These are phyloP conservation scores for Tenthredo livida DNA, from an alignment of 2,888 invertebrate species.

Conservation along the genomic window DNA sequence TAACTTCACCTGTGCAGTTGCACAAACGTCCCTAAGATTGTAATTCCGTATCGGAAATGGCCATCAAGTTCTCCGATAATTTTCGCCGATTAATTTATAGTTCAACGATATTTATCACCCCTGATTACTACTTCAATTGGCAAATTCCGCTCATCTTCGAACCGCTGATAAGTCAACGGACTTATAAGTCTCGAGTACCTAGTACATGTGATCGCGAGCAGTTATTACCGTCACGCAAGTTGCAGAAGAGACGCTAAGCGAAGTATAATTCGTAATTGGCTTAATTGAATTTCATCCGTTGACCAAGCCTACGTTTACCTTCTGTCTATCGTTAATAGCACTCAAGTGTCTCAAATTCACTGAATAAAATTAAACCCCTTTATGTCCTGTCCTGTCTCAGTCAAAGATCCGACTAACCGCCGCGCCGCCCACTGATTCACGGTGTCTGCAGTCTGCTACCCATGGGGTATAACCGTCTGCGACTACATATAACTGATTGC, in stretches of 20 bases:
- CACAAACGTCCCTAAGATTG: background rate
- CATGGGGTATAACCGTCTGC: constrained; percentile 14
- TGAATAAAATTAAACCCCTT: constrained; percentile 45
- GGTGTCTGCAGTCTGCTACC: constrained; percentile 8
- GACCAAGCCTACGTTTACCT: constrained; percentile 41
- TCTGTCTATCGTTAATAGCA: constrained; percentile 46
- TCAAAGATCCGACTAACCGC: background rate
- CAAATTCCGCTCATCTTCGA: constrained; percentile 12
- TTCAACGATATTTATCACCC: background rate
- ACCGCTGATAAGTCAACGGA: constrained; percentile 40
- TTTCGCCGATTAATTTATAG: background rate
- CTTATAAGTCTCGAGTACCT: constrained; percentile 22
- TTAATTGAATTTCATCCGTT: constrained; percentile 49
- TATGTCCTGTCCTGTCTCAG: constrained; percentile 26
- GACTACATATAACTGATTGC: background rate
- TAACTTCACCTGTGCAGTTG: background rate
- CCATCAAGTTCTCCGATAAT: background rate
- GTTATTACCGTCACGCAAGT: constrained; percentile 28
- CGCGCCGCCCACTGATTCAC: constrained; percentile 33
- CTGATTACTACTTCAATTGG: constrained; percentile 15
- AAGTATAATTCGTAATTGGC: constrained; percentile 45
- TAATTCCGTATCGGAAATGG: background rate
- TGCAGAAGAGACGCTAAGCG: constrained; percentile 8
- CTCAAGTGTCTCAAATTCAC: constrained; percentile 47
- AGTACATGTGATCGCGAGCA: background rate